phyloP scores from a whole-genome alignment of 2,888 invertebrate genomes.

The Eupithecia pulchellata region DNA sequence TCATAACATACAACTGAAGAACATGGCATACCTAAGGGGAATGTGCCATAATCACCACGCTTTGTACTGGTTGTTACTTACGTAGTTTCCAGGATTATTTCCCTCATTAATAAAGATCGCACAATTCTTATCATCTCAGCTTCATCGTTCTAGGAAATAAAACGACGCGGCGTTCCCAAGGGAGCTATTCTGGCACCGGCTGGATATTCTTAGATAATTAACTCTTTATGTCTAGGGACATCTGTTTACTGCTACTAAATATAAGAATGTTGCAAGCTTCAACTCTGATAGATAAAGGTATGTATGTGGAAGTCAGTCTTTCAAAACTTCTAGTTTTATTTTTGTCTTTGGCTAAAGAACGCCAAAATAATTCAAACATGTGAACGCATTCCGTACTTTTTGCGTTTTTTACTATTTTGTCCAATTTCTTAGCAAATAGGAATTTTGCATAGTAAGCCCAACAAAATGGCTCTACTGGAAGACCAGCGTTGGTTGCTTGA shows the following conservation, averaged over 20 bases:
- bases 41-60: too few species aligned
- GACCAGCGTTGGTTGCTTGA: too few species aligned
- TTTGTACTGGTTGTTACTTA: too few species aligned
- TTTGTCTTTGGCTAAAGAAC: background rate
- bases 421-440: too few species aligned
- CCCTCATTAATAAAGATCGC: background rate
- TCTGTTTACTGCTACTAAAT: constrained; percentile 70
- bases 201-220: constrained; percentile 81
- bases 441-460: too few species aligned
- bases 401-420: too few species aligned
- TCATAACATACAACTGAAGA: too few species aligned
- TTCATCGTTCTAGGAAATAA: constrained; percentile 54
- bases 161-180: constrained; percentile 72
- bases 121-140: constrained; percentile 33
- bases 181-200: constrained; percentile 67
- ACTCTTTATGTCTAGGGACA: constrained; percentile 80
- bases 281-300: constrained; percentile 30
- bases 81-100: background rate
- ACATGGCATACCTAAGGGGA: too few species aligned
- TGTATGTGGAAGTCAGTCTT: constrained; percentile 29
- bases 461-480: too few species aligned
- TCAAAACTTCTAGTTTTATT: background rate
- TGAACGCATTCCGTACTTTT: too few species aligned
- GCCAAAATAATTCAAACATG: too few species aligned
- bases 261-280: constrained; percentile 29